Evolutionary conservation across 2,113 vertebrate species (phyloP), one percentile per base, ranked within the genome.

Genomic region (Butorides virescens): DNA sequence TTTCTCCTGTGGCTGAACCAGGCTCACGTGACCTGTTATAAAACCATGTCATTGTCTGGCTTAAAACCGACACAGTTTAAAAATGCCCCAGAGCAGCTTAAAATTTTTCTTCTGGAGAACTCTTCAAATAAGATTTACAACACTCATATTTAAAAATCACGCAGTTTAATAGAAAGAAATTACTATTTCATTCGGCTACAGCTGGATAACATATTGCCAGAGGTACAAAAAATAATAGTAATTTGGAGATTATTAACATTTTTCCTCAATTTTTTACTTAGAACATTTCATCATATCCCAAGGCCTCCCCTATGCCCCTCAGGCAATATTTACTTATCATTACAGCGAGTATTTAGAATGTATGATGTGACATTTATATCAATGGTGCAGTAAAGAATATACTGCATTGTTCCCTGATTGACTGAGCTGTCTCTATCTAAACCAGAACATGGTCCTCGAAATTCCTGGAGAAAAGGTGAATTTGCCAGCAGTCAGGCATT

Each of bases 221-320:
- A 91, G 76, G 73, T 53, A 86, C 16, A 78, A 50, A 50, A 94
- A 89, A 52, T 76, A 84, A 71, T 67, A 86, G 27, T 53, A 86
- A 96, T 93, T 86, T 78, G 23, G 37, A 93, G 39, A 74, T 94
- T 93, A 90, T 86, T 86, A 90, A 49, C 74, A 94, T 81, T 90
- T 94, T 62, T 56, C 49, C 52, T 87, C 30, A 7, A 14, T 74
- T 92, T 93, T 93, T 91, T 71, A 37, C 77, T 89, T 87, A 19
- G 39, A 93, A 84, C 22, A 27, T 91, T 93, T 89, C 27, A 26
- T 87, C 44, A 15, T 88, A 56, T 75, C 49, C 29, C 34, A 52
- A 68, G 65, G 65, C 63, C 76, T 94, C 22, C 44, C 9, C 53
- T 84, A 26, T 78, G 59, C 13, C 65, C 72, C 39, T 92, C 36